Evolutionary conservation across 2,888 invertebrate species (phyloP), one percentile per base, ranked within the genome.

Genomic region (Tipula unca): DNA sequence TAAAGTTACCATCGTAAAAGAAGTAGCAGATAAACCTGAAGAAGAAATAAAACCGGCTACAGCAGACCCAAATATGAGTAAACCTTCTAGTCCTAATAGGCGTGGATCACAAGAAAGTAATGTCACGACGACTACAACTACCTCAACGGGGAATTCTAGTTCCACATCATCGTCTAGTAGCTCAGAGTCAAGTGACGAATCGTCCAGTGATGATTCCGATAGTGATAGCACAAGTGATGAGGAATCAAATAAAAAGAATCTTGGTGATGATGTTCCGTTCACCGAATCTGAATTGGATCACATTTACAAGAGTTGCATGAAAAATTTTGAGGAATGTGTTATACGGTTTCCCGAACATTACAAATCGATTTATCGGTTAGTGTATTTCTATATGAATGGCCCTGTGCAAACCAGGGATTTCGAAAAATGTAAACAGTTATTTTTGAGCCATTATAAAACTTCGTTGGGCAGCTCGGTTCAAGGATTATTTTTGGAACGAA

Each of bases 261-360:
- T 87, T 1, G 88, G 88, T 42, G 88, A 88, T 85, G 87, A 88
- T 85, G 48, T 87, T 0, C 87, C 88, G 0, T 88, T 88, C 84
- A 87, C 88, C 0, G 86, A 87, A 14, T 87, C 88, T 42, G 89
- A 89, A 86, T 85, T 89, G 3, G 92, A 92, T 88, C 91, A 91
- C 87, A 92, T 96, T 85, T 93, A 95, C 39, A 90, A 92, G 36
- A 92, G 92, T 54, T 97, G 97, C 89, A 90, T 96, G 17, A 92
- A 93, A 88, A 97, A 97, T 36, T 91, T 98, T 87, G 95, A 96
- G 90, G 94, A 96, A 88, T 98, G 98, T 89, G 93, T 96, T 6
- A 93, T 94, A 85, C 92, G 98, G 84, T 96, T 98, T 89, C 95
- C 97, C 0, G 96, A 97, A 88, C 97, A 98, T 90, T 98, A 98